phyloP scores from a whole-genome alignment of 2,888 invertebrate genomes.

The Acrocera orbiculus region DNA sequence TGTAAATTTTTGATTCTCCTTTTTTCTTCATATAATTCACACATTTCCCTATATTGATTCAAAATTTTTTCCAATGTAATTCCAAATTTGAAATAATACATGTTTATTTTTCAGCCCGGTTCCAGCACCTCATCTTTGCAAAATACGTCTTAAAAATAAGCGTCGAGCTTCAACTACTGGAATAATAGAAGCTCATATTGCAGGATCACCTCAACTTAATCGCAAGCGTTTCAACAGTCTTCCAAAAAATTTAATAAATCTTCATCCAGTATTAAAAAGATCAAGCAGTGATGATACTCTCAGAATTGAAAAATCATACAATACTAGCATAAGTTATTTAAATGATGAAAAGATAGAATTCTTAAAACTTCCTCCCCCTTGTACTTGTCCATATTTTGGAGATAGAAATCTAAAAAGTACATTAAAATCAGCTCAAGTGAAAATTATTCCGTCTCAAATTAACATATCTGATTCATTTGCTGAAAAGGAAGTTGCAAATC shows the following conservation, averaged over 20 bases:
- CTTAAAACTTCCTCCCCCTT: conserved; percentile 51
- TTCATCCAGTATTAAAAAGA: conserved; percentile 14
- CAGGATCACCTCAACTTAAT: conserved; percentile 15
- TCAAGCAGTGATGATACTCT: conserved; percentile 4
- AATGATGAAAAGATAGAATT: conserved; percentile 26
- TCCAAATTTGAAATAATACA: no score
- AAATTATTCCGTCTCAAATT: conserved; percentile 29
- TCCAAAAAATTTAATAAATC: conserved; percentile 20
- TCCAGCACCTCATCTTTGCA: no score
- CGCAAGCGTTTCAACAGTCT: conserved; percentile 25
- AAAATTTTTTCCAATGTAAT: no score
- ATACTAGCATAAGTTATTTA: background rate
- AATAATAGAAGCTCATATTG: no score
- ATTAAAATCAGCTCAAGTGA: conserved; percentile 34
- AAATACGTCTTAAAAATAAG: no score
- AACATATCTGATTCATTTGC: conserved; percentile 3
- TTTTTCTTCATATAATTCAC: no score
- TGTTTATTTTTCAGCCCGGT: no score
- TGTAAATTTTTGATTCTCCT: no score
- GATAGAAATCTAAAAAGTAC: conserved; percentile 38
- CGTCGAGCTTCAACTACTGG: conserved; percentile 23
- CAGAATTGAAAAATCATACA: conserved; percentile 1
- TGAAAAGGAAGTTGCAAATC: background rate
- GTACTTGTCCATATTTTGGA: conserved; percentile 68
- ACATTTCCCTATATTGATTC: no score